A percentile compares a stretch with the other conserved stretches of the same genome.
Conservation (phyloP, 2,113 vertebrate species). For the Otolemur garnettii region DNA sequence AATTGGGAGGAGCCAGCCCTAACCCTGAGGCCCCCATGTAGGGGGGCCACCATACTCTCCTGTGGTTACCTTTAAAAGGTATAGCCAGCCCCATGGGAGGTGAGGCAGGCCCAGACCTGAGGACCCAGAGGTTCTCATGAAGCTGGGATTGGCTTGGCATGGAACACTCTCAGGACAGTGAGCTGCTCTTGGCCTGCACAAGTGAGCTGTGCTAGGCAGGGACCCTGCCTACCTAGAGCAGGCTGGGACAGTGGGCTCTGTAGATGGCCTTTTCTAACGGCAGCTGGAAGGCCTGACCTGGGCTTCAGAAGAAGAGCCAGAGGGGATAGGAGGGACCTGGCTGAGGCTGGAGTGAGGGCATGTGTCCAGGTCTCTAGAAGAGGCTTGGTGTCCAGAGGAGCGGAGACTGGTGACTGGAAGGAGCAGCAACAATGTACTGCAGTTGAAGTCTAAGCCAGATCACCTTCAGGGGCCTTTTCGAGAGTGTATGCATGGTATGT, state of each 20-base stretch:
- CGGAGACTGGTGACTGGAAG: not conserved
- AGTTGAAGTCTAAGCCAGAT: not conserved
- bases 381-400: not conserved
- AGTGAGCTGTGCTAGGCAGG: not conserved
- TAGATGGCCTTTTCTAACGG: not conserved
- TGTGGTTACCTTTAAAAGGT: not conserved
- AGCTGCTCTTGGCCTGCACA: rapidly evolving
- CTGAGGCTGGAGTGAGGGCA: not conserved
- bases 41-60: not conserved
- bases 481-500: not conserved
- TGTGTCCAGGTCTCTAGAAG: not conserved
- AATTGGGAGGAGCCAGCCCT: no score
- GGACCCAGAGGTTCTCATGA: not conserved
- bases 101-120: not conserved
- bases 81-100: not conserved
- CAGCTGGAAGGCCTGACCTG: not conserved
- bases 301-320: not conserved
- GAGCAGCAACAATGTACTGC: not conserved
- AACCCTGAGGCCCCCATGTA: not conserved
- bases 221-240: not conserved
- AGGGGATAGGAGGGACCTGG: not conserved
- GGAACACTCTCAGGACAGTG: not conserved
- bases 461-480: not conserved
- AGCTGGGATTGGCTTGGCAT: not conserved
- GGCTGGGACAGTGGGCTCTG: not conserved